Percentiles rank a stretch among this genome's conserved stretches.
phyloP scores from a whole-genome alignment of 2,797 vertebrate species.

The Oryzias sinensis region DNA sequence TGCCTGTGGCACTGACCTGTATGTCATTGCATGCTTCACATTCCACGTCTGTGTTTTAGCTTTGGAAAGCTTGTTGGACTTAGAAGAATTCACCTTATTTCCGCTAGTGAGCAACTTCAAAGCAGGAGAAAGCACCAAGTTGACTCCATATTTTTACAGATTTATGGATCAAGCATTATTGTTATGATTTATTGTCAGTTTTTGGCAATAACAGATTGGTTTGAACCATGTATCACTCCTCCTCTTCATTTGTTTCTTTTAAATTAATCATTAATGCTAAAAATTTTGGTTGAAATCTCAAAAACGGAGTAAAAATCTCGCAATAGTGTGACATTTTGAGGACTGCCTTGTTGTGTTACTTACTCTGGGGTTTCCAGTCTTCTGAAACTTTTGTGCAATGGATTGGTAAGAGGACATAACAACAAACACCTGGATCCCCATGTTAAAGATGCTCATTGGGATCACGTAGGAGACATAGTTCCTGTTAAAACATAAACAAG shows the following conservation, averaged over 20 bases:
- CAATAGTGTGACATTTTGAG: no score
- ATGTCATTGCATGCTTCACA: slow-evolving; percentile 23
- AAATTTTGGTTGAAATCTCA: no score
- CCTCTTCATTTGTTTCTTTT: no score
- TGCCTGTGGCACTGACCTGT: slow-evolving; percentile 48
- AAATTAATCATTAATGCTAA: no score
- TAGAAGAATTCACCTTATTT: slow-evolving; percentile 18
- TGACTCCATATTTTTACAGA: slow-evolving; percentile 14
- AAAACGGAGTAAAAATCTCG: no score
- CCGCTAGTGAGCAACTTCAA: slow-evolving; percentile 7
- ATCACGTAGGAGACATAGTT: slow-evolving; percentile 91
- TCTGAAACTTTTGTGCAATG: slow-evolving; percentile 89
- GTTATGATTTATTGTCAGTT: background rate
- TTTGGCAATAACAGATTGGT: background rate
- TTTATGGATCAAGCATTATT: slow-evolving; percentile 4
- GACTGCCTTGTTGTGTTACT: slow-evolving; percentile 21
- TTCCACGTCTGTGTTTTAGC: slow-evolving; percentile 18
- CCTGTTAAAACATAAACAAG: slow-evolving; percentile 64
- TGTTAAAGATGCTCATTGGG: slow-evolving; percentile 89
- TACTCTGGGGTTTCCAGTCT: slow-evolving; percentile 86
- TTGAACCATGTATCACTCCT: no score
- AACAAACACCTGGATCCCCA: slow-evolving; percentile 87
- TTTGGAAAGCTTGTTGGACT: slow-evolving; percentile 12
- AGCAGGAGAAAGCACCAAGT: slow-evolving; percentile 3
- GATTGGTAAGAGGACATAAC: slow-evolving; percentile 88